Base-by-base conservation (phyloP, 2,888 invertebrate genomes). In the Parnassius mnemosyne region DNA sequence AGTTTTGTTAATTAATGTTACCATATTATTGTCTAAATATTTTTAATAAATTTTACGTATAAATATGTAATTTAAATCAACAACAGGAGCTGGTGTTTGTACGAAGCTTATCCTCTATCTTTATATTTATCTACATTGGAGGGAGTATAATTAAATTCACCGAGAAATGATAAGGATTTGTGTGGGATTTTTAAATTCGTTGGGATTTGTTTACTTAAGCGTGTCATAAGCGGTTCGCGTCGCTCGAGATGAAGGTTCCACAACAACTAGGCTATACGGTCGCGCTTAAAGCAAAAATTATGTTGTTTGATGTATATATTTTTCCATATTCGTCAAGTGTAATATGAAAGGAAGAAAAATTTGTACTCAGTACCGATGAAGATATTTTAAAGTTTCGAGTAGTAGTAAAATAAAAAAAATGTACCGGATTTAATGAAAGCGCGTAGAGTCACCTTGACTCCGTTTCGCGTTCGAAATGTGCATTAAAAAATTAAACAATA, bases 181-280 rank as follows among this genome's bases (percentile, higher is more conserved):
- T 68, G 72, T 71, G 66, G 75, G 74, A 73, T 58, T 75, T 79
- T 79, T 72, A 75, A 78, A 78, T 76, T 77, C 67, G 66, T 62
- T 66, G 69, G 71, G 76, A 78, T 79, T 80, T 78, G 75, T 75
- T 73, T 79, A 77, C 79, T 81, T 79, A 76, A 67, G 74, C 74
- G 72, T 75, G 73, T 69, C 66, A 73, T 75, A 76, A 78, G 75
- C 73, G 69, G 71, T 68, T 69, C 64, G 64, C 60, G 63, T 57
- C 62, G 34, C 34, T 34, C 5, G 51, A 64, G 68, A 64, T 62
- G 58, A 67, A 57, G 52, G 57, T 50, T 54, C 49, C 60, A 63
- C 59, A 65, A 61, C 60, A 60, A 64, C 55, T 60, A 53, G 58
- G 53, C 51, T 54, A 55, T 65, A 58, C 63, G 59, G 58, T 57